Conservation (phyloP, 2,797 vertebrate species). For the Ctenochaetus hawaiiensis region DNA sequence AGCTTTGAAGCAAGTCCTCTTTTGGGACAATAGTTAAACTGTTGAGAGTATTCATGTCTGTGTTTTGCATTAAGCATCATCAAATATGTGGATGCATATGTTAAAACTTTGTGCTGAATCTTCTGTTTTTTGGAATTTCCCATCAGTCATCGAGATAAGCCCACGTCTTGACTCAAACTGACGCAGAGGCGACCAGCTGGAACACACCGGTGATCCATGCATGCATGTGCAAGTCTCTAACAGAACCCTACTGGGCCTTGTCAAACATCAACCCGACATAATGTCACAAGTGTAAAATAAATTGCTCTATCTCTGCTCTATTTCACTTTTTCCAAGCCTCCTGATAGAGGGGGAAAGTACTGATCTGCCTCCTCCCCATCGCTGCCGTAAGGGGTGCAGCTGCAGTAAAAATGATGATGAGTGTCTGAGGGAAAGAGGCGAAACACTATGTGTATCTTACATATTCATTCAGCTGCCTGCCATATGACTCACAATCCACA, state of each 20-base stretch:
- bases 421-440: constrained; percentile 27
- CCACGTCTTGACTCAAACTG: constrained; percentile 1
- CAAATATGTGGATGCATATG: constrained; percentile 2
- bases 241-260: constrained; percentile 40
- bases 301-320: constrained; percentile 45
- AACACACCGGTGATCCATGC: constrained; percentile 31
- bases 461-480: constrained; percentile 50
- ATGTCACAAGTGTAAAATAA: constrained; percentile 59
- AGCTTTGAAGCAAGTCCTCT: constrained; percentile 11
- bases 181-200: constrained; percentile 48
- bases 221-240: constrained; percentile 31
- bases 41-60: not conserved
- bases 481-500: constrained; percentile 56
- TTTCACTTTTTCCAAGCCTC: constrained; percentile 56
- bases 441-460: constrained; percentile 19
- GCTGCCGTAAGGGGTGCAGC: constrained; percentile 44
- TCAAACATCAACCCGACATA: constrained; percentile 40
- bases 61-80: constrained; percentile 23
- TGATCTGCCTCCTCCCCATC: constrained; percentile 15
- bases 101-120: not conserved
- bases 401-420: constrained; percentile 39
- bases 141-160: constrained; percentile 25
- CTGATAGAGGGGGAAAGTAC: constrained; percentile 23
- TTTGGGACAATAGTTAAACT: constrained; percentile 11
- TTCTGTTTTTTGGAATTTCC: constrained; percentile 35